phyloP scores from a whole-genome alignment of 1,140 invertebrate species.

The Heliothis subflexa region DNA sequence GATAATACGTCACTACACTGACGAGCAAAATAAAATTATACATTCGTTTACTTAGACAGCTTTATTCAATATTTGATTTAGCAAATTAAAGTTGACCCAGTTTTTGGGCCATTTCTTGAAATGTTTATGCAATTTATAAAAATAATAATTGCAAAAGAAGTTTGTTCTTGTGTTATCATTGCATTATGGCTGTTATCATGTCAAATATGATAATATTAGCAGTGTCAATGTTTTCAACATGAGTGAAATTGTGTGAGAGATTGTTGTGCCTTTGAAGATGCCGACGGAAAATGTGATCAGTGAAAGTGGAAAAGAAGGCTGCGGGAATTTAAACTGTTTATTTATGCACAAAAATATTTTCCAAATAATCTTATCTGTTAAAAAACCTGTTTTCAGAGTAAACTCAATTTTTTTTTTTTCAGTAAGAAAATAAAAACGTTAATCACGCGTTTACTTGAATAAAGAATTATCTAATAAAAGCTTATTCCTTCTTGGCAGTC shows the following conservation, averaged over 20 bases:
- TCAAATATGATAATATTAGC: slow-evolving; percentile 20
- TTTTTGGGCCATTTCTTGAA: not conserved
- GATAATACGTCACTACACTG: slow-evolving; percentile 24
- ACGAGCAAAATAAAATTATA: slow-evolving; percentile 23
- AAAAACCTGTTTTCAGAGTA: too few species aligned
- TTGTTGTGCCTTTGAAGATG: slow-evolving; percentile 2
- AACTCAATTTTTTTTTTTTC: too few species aligned
- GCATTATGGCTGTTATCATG: slow-evolving; percentile 6
- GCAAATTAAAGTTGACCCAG: not conserved
- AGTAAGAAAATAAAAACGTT: too few species aligned
- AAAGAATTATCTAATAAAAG: too few species aligned
- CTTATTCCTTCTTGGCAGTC: too few species aligned
- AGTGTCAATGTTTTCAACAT: slow-evolving; percentile 16
- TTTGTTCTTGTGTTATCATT: slow-evolving; percentile 5
- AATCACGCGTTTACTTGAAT: too few species aligned
- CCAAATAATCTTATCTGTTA: too few species aligned
- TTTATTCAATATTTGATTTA: not conserved
- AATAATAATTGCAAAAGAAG: not conserved
- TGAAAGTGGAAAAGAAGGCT: not conserved
- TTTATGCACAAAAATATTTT: too few species aligned
- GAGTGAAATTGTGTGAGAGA: slow-evolving; percentile 10
- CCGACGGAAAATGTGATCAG: slow-evolving; percentile 3
- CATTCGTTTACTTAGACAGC: not conserved
- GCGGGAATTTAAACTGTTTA: too few species aligned
- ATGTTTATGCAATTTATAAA: not conserved